Evolutionary conservation across 2,888 invertebrate species (phyloP), one percentile per base, ranked within the genome.

Genomic region (Cecidostiba fungosa): DNA sequence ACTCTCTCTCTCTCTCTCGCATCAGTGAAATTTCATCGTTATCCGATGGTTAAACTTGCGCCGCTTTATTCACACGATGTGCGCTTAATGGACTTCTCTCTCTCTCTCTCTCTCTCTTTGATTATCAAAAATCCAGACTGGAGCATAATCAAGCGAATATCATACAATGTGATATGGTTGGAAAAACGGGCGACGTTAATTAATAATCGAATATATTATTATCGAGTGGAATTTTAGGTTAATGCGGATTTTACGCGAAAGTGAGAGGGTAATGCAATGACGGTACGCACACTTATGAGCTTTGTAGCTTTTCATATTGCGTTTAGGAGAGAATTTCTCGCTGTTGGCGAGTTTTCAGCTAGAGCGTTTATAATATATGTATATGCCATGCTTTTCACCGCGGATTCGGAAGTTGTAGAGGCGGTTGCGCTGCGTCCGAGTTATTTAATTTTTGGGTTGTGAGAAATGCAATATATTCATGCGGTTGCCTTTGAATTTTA

Each of bases 1-100:
- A 1, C 39, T 39, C 39, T 39, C 39, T 39, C 39, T 39, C 39
- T 39, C 39, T 43, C 43, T 43, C 43, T 43, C 12, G 10, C 43
- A 2, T 12, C 82, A 77, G 69, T 78, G 78, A 82, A 82, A 85
- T 82, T 85, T 82, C 82, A 82, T 78, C 85, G 85, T 74, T 85
- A 85, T 82, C 82, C 78, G 82, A 82, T 82, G 85, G 77, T 82
- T 85, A 85, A 85, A 85, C 85, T 85, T 78, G 82, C 81, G 26
- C 43, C 43, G 43, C 43, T 26, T 80, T 62, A 47, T 59, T 47
- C 47, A 43, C 26, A 77, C 73, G 70, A 54, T 29, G 59, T 16
- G 72, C 43, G 72, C 74, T 69, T 82, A 85, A 85, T 82, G 82
- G 85, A 85, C 79, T 84, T 84, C 85, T 81, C 8, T 12, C 39